Base-by-base conservation (phyloP, 2,888 invertebrate species). In the Eilema sororculum region DNA sequence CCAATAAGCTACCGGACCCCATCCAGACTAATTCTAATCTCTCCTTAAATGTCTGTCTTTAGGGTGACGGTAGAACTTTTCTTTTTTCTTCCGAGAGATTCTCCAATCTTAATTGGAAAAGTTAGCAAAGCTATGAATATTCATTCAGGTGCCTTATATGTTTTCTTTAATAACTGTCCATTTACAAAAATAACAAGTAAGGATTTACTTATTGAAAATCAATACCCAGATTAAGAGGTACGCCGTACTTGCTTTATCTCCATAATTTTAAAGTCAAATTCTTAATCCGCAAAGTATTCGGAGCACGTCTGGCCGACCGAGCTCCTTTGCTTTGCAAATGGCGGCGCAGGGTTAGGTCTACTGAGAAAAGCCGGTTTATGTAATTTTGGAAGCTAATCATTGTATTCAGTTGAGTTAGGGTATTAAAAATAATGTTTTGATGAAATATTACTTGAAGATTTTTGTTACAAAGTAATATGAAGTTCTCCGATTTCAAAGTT, bases 261-360 rank as follows among this genome's bases (percentile, higher is more conserved):
- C 89, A 89, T 89, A 85, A 92, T 92, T 91, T 91, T 86, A 91
- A 92, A 92, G 89, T 91, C 91, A 92, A 92, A 92, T 92, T 89
- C 86, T 86, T 89, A 90, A 90, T 90, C 90, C 89, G 77, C 79
- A 79, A 87, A 89, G 88, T 90, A 90, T 90, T 88, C 90, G 76
- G 81, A 77, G 84, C 89, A 88, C 89, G 90, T 87, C 80, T 77
- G 75, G 71, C 73, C 70, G 80, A 67, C 71, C 83, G 77, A 67
- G 78, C 86, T 87, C 84, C 79, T 91, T 90, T 90, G 90, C 84
- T 78, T 88, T 88, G 89, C 90, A 89, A 90, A 91, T 89, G 72
- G 67, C 73, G 76, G 60, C 72, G 74, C 78, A 78, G 86, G 86
- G 81, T 86, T 82, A 85, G 86, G 78, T 80, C 72, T 78, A 69